Conservation (phyloP, 2,888 invertebrate genomes). For the Patella caerulea region DNA sequence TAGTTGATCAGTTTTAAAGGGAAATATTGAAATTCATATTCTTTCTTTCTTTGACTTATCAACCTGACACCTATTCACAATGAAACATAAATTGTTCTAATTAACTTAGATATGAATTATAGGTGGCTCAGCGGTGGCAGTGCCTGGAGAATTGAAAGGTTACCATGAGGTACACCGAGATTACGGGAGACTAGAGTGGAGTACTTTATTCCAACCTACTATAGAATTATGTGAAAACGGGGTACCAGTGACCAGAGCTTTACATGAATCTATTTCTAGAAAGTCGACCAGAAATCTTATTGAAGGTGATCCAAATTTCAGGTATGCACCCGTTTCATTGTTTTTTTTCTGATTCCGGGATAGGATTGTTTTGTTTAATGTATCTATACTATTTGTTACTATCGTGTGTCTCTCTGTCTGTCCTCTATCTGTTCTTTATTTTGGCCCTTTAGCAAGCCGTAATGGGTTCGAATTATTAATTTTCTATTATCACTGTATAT, state of each 20-base stretch:
- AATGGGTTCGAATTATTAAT: no score
- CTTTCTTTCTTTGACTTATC: no score
- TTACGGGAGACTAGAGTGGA: slow-evolving; percentile 86
- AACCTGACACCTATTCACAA: no score
- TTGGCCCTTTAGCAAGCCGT: no score
- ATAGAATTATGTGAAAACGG: slow-evolving; percentile 84
- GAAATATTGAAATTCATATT: no score
- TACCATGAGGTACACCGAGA: slow-evolving; percentile 83
- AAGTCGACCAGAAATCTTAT: neutral
- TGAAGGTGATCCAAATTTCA: neutral
- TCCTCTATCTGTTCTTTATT: no score
- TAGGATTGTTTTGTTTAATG: no score
- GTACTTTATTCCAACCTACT: slow-evolving; percentile 82
- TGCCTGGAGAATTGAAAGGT: slow-evolving; percentile 91
- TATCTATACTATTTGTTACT: no score
- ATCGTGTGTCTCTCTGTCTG: no score
- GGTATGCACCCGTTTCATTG: neutral
- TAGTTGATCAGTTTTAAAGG: no score
- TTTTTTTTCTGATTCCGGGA: neutral
- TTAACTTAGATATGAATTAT: neutral
- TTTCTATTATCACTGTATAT: no score
- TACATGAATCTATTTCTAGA: slow-evolving; percentile 26
- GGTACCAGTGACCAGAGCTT: slow-evolving; percentile 68
- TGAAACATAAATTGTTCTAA: no score
- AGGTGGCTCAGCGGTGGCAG: slow-evolving; percentile 79